Evolutionary conservation across 2,888 invertebrate genomes (phyloP).

Genomic region (Ypsolopha scabrella): DNA sequence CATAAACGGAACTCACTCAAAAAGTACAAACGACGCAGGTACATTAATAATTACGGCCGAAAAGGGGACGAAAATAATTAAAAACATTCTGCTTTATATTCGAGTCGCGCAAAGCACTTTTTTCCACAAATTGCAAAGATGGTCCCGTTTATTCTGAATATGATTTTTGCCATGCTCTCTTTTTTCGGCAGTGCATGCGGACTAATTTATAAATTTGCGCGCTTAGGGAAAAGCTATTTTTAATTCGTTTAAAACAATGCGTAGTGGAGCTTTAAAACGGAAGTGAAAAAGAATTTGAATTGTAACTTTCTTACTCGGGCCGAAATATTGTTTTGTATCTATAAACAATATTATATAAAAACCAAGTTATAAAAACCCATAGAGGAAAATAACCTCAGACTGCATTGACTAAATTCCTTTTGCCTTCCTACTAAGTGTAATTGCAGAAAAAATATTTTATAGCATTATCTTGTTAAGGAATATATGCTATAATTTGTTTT

Average conservation of each 20-base stretch:
- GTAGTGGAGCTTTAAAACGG: conserved; percentile 5
- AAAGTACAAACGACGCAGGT: background rate
- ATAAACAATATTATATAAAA: background rate
- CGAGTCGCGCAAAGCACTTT: conserved; percentile 30
- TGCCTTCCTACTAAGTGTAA: too few relatives aligned
- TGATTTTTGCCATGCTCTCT: conserved; percentile 17
- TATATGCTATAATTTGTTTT: too few relatives aligned
- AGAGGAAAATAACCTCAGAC: too few relatives aligned
- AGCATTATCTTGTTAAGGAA: too few relatives aligned
- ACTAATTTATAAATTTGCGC: conserved; percentile 32
- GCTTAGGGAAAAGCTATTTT: conserved; percentile 25
- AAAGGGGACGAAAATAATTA: conserved; percentile 34
- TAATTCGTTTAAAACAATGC: conserved; percentile 18
- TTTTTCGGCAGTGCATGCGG: conserved; percentile 15
- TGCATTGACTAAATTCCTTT: too few relatives aligned
- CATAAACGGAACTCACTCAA: too few relatives aligned
- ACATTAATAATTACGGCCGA: conserved; percentile 7
- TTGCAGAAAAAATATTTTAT: too few relatives aligned
- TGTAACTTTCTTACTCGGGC: background rate
- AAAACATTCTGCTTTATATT: conserved; percentile 41
- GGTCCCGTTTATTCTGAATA: conserved; percentile 24
- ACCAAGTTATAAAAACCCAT: too few relatives aligned
- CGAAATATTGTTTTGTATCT: background rate
- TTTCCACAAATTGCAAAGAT: conserved; percentile 43
- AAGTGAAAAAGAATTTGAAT: too few relatives aligned